Percentiles rank a stretch among this genome's conserved stretches.
Conservation (phyloP, 2,797 vertebrate species). For the Mormyrops attenuatus region DNA sequence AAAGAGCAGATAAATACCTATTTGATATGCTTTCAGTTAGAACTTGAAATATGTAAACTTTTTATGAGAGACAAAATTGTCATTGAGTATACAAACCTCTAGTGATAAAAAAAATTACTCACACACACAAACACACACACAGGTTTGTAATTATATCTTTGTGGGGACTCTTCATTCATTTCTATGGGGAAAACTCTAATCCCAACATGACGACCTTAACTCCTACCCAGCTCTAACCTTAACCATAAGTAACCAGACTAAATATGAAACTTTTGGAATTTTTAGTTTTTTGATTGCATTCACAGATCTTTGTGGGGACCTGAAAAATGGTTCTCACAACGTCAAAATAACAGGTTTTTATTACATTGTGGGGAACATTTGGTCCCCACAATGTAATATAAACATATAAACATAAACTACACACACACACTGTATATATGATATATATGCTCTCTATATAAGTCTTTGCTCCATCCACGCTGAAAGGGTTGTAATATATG, state of each 20-base stretch:
- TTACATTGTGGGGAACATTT: neutral
- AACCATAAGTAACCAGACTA: neutral
- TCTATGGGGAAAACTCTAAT: neutral
- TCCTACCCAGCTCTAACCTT: neutral
- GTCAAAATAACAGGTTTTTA: neutral
- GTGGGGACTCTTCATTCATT: neutral
- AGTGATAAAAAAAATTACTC: neutral
- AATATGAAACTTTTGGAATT: neutral
- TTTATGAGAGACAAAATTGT: neutral
- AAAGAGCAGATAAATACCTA: neutral
- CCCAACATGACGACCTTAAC: neutral
- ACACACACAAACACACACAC: neutral
- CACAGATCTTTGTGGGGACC: neutral
- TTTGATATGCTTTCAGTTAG: neutral
- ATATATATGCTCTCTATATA: neutral
- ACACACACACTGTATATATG: neutral
- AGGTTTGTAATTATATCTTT: neutral
- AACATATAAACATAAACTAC: neutral
- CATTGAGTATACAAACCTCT: neutral
- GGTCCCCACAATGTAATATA: neutral
- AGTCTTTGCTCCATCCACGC: neutral
- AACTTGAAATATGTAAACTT: neutral
- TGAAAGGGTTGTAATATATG: neutral
- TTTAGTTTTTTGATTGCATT: neutral
- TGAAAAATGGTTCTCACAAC: neutral